Conservation (phyloP, 2,888 invertebrate species). For the Melolontha melolontha region DNA sequence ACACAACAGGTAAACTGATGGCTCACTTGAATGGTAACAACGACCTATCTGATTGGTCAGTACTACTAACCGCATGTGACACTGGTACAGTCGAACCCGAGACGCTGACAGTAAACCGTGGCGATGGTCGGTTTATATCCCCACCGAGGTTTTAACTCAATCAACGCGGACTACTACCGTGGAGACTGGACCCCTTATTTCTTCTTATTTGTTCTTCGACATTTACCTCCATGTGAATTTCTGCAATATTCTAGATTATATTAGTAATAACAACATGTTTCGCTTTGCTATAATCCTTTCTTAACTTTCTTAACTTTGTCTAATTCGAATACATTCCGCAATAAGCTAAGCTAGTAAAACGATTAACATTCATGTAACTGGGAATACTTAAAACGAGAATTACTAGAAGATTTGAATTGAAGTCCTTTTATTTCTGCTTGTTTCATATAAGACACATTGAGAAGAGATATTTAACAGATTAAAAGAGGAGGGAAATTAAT, state of each 20-base stretch:
- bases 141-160: slow-evolving; percentile 34
- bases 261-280: too few species aligned
- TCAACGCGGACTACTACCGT: slow-evolving; percentile 32
- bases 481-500: too few species aligned
- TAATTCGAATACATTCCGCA: too few species aligned
- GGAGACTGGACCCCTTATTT: slow-evolving; percentile 27
- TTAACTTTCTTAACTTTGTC: too few species aligned
- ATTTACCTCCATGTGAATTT: neutral
- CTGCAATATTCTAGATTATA: neutral
- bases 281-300: too few species aligned
- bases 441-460: too few species aligned
- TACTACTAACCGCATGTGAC: slow-evolving; percentile 48
- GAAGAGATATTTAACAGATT: too few species aligned
- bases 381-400: too few species aligned
- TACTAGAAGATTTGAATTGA: too few species aligned
- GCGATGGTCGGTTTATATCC: slow-evolving; percentile 29
- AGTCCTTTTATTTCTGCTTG: too few species aligned
- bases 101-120: slow-evolving; percentile 4
- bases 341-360: too few species aligned
- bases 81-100: slow-evolving; percentile 41
- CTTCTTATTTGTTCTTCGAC: slow-evolving; percentile 3
- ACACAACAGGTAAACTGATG: slow-evolving; percentile 48
- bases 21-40: slow-evolving; percentile 40
- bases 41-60: slow-evolving; percentile 50
- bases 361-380: too few species aligned